phyloP scores from a whole-genome alignment of 2,797 vertebrate species.

The Staurois parvus region DNA sequence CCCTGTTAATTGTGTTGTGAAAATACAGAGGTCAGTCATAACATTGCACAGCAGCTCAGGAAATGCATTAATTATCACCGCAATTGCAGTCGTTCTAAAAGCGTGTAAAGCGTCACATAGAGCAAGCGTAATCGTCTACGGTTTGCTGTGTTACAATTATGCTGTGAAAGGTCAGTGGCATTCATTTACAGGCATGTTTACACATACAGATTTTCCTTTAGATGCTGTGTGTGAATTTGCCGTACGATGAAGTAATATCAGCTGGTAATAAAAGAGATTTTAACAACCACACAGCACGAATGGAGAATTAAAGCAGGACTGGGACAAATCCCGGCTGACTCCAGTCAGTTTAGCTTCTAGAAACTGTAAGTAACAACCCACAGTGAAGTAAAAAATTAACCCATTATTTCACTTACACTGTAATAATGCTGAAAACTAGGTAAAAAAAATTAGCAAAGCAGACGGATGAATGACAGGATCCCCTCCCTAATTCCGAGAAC shows the following conservation, averaged over 20 bases:
- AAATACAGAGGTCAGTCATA: slow-evolving; percentile 10
- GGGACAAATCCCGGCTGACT: background rate
- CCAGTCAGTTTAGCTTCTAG: background rate
- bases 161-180: background rate
- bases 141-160: background rate
- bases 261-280: background rate
- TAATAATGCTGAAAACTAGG: no score
- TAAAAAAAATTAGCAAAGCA: no score
- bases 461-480: no score
- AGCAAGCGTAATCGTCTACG: background rate
- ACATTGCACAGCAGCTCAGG: background rate
- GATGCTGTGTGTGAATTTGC: background rate
- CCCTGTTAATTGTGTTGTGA: slow-evolving; percentile 1
- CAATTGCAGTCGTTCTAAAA: background rate
- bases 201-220: background rate
- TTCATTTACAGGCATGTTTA: background rate
- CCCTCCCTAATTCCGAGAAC: no score
- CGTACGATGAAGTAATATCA: background rate
- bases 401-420: no score
- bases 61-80: slow-evolving; percentile 2
- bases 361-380: background rate
- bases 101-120: background rate
- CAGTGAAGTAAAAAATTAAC: no score
- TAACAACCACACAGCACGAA: background rate
- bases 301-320: background rate